Evolutionary conservation across 2,888 invertebrate species (phyloP).

Genomic region (Drosophila helvetica): DNA sequence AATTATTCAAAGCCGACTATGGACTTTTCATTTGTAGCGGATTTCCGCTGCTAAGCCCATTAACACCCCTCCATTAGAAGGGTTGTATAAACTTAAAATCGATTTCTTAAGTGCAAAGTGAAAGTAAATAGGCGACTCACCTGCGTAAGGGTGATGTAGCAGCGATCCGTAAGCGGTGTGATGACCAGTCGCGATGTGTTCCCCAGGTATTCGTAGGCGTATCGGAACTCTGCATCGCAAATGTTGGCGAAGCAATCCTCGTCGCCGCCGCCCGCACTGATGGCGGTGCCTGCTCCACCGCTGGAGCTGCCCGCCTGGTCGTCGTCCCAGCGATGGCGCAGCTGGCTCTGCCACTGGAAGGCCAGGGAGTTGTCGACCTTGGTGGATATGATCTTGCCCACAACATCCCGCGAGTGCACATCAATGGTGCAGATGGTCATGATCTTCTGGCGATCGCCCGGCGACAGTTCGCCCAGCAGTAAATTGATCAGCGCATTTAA

Average conservation of each 20-base stretch:
- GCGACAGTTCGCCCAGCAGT: slow-evolving; percentile 91
- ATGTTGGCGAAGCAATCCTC: slow-evolving; percentile 96
- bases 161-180: slow-evolving; percentile 97
- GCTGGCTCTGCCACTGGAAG: slow-evolving; percentile 96
- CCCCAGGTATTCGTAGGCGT: slow-evolving; percentile 97
- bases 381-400: slow-evolving; percentile 92
- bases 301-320: slow-evolving; percentile 67
- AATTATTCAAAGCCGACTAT: slow-evolving; percentile 46
- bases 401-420: slow-evolving; percentile 97
- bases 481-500: slow-evolving; percentile 92
- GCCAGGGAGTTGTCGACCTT: slow-evolving; percentile 92
- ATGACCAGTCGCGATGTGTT: slow-evolving; percentile 97
- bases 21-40: slow-evolving; percentile 32
- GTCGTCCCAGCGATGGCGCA: slow-evolving; percentile 92
- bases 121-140: slow-evolving; percentile 79
- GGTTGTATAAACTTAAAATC: slow-evolving; percentile 21
- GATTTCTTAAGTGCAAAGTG: slow-evolving; percentile 7
- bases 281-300: slow-evolving; percentile 25
- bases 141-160: slow-evolving; percentile 97
- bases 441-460: slow-evolving; percentile 96
- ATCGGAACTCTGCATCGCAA: slow-evolving; percentile 96
- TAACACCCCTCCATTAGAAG: slow-evolving; percentile 22
- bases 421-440: slow-evolving; percentile 99
- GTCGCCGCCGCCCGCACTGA: slow-evolving; percentile 51
- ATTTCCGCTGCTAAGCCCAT: slow-evolving; percentile 47